Percentiles rank a stretch among this genome's conserved stretches.
These are phyloP conservation scores for Psittacula cyanocephala DNA, from an alignment of 2,113 vertebrate species.

Conservation along the genomic window DNA sequence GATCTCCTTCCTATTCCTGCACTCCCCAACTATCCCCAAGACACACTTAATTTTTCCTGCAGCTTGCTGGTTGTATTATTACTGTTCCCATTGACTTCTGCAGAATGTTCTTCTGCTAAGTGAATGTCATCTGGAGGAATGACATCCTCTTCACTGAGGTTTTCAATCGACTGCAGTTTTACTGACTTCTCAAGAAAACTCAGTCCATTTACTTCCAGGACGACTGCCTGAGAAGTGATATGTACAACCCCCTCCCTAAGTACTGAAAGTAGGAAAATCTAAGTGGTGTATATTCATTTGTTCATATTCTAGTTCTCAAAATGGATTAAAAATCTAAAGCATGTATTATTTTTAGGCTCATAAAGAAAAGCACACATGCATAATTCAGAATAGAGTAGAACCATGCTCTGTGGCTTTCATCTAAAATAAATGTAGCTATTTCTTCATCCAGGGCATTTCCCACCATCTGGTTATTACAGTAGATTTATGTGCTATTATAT, in stretches of 20 bases:
- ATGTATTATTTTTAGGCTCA: conserved; percentile 22
- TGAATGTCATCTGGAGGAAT: not conserved
- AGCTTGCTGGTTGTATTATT: not conserved
- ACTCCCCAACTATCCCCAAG: not conserved
- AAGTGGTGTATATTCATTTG: not conserved
- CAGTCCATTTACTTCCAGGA: not conserved
- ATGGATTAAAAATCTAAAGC: not conserved
- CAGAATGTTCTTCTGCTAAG: not conserved
- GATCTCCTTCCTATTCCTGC: not conserved
- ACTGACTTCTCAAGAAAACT: not conserved
- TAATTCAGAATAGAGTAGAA: conserved; percentile 25
- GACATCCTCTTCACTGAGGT: not conserved
- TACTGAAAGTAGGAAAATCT: not conserved
- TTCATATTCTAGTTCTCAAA: not conserved
- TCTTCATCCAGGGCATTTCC: not conserved
- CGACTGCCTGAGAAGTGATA: not conserved
- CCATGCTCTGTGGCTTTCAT: not conserved
- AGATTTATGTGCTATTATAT: not conserved
- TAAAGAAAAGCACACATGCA: conserved; percentile 2
- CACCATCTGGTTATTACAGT: not conserved
- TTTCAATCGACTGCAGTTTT: not conserved
- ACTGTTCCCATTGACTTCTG: not conserved
- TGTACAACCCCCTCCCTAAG: not conserved
- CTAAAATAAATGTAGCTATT: not conserved
- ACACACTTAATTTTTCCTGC: not conserved